Conservation (phyloP, 2,113 vertebrate species). For the Actenoides hombroni region DNA sequence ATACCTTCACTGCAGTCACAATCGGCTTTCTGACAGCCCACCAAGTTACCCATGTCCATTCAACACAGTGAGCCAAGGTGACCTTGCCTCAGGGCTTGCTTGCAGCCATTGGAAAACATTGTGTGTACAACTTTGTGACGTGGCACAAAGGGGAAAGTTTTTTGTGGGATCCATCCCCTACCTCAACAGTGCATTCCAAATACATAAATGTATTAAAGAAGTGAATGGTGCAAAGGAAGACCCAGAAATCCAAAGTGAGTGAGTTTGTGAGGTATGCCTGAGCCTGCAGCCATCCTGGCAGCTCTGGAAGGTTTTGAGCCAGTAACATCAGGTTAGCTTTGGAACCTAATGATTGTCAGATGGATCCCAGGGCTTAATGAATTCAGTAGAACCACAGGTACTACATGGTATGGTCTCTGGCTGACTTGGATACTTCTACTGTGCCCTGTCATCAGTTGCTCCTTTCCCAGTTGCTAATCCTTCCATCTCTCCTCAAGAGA, state of each 20-base stretch:
- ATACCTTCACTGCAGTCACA: not conserved
- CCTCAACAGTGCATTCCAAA: not conserved
- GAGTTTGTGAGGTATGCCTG: not conserved
- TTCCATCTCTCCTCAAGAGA: not conserved
- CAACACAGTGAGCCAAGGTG: not conserved
- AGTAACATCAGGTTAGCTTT: not conserved
- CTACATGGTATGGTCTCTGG: not conserved
- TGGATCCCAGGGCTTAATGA: not conserved
- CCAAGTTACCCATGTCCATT: rapidly evolving
- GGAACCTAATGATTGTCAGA: not conserved
- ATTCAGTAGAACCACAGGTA: not conserved
- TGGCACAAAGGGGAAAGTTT: not conserved
- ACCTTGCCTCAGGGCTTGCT: not conserved
- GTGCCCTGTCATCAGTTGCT: not conserved
- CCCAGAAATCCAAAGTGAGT: not conserved
- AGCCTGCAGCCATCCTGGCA: not conserved
- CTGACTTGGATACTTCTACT: not conserved
- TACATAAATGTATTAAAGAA: not conserved
- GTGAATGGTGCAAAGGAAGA: not conserved
- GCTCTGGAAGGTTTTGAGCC: not conserved
- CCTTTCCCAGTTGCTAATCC: not conserved
- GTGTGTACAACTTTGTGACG: rapidly evolving
- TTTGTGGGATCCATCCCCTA: not conserved
- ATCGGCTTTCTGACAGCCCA: not conserved
- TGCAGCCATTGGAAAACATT: not conserved